phyloP scores from a whole-genome alignment of 2,797 vertebrate species.

The Arctocebus calabarensis region DNA sequence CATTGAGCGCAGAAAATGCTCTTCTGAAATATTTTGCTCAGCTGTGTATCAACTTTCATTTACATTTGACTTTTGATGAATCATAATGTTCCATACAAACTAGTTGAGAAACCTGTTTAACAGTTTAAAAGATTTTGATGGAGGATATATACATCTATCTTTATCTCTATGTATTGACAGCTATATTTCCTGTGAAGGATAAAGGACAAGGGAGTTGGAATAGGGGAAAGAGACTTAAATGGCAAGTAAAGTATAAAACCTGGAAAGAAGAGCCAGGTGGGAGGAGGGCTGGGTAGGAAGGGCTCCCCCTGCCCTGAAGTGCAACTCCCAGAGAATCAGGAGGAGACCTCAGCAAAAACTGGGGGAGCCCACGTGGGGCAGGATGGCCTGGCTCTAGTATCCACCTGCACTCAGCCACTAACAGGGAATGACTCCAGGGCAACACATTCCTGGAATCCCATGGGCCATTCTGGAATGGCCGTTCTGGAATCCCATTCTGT shows the following conservation, averaged over 20 bases:
- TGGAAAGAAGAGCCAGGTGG: neutral
- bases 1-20: neutral
- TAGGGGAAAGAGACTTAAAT: neutral
- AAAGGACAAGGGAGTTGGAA: neutral
- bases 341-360: neutral
- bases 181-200: neutral
- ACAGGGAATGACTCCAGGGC: neutral
- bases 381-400: neutral
- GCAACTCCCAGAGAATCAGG: neutral
- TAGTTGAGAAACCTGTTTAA: neutral
- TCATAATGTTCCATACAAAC: neutral
- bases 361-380: neutral
- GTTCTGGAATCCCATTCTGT: too few species aligned
- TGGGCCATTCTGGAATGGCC: too few species aligned
- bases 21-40: constrained; percentile 38
- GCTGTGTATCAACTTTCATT: neutral
- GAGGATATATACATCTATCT: neutral
- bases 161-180: neutral
- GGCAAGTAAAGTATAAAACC: neutral
- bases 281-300: neutral
- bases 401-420: neutral
- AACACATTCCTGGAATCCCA: too few species aligned
- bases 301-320: neutral
- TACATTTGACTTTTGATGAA: constrained; percentile 40
- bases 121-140: neutral